Evolutionary conservation across 1,140 invertebrate genomes (phyloP).

Genomic region (Orchestia grillus): DNA sequence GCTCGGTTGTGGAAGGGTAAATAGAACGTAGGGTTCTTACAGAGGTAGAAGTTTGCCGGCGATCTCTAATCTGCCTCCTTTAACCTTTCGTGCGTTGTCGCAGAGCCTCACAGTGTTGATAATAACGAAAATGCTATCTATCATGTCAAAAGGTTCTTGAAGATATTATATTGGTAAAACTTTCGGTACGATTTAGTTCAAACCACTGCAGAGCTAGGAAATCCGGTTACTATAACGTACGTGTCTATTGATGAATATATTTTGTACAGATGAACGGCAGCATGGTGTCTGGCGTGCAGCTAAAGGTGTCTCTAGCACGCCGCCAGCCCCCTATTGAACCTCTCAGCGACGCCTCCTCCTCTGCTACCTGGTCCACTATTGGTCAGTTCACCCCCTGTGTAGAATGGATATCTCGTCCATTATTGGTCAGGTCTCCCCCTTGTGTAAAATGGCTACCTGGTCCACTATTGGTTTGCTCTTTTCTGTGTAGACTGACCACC

Average conservation of each 20-base stretch:
- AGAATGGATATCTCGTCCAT: neutral
- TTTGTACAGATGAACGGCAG: conserved; percentile 81
- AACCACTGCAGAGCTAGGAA: too few relatives aligned
- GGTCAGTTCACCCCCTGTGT: conserved; percentile 71
- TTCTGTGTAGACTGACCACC: conserved; percentile 71
- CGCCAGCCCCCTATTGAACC: conserved; percentile 86
- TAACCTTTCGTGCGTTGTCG: too few relatives aligned
- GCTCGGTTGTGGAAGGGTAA: too few relatives aligned
- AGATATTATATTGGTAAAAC: too few relatives aligned
- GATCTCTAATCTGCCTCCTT: too few relatives aligned
- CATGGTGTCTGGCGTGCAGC: conserved; percentile 82
- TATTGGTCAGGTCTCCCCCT: neutral
- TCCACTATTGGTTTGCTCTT: neutral
- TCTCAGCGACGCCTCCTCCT: conserved; percentile 82
- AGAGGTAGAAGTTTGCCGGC: too few relatives aligned
- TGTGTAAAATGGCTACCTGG: neutral
- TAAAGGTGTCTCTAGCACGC: conserved; percentile 86
- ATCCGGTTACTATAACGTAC: too few relatives aligned
- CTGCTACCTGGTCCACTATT: conserved; percentile 84
- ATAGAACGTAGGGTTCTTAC: too few relatives aligned
- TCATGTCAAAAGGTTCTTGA: too few relatives aligned
- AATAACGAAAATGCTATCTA: too few relatives aligned
- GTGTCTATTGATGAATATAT: neutral
- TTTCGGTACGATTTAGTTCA: too few relatives aligned
- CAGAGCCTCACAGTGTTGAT: too few relatives aligned